Evolutionary conservation across 2,113 vertebrate genomes (phyloP), one percentile per base, ranked within the genome.

Genomic region (Sceloporus undulatus): DNA sequence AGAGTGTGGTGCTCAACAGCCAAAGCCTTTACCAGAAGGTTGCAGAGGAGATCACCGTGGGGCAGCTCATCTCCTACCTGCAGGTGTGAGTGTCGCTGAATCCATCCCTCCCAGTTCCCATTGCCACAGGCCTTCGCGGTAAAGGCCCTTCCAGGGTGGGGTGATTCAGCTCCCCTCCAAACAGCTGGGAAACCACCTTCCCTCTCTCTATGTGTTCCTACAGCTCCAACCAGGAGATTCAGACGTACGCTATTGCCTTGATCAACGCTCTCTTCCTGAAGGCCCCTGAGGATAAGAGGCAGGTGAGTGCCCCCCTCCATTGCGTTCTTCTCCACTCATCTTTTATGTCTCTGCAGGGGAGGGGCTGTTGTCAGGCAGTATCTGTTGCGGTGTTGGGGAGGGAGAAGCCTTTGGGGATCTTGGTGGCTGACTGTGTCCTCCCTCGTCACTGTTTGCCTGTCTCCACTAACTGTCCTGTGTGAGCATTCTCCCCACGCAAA

Each of bases 141-240:
- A 48, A 48, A 48, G 42, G 42, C 42, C 6, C 42, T 48, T 48
- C 42, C 42, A 48, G 6, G 6, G 6, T 48, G 42, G 3, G 42
- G 42, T 5, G 42, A 4, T 48, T 48, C 42, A 48, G 42, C 42
- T 6, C 42, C 42, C 42, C 42, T 6, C 42, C 6, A 5, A 6
- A 48, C 42, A 48, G 42, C 42, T 48, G 42, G 42, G 42, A 48
- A 48, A 48, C 9, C 68, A 10, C 68, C 68, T 0, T 27, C 27
- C 9, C 1, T 23, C 6, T 21, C n/a, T 59, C 5, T 23, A 73
- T 85, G 56, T 92, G 79, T 91, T 85, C 78, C 94, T 95, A 93
- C 97, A 99, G 99, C 92, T 99, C 98, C 91, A 99, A 99, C 95
- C 99, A 99, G 96, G 99, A 99, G 96, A 99, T 99, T 94, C 99